Percentiles rank a stretch among this genome's conserved stretches.
Conservation (phyloP, 2,888 invertebrate genomes). For the Perizoma flavofasciatum region DNA sequence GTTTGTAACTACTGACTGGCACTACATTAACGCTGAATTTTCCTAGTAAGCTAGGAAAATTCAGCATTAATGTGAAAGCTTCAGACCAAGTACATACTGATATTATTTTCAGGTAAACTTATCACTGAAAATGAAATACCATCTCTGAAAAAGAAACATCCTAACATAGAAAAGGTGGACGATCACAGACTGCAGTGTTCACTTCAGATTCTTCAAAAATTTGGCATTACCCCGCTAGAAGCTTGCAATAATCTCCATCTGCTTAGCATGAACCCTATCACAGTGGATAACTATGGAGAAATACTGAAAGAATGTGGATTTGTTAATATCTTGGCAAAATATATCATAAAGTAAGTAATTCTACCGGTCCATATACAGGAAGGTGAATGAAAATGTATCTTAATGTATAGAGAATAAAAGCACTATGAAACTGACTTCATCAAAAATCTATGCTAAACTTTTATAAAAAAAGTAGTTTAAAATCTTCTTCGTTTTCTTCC, state of each 20-base stretch:
- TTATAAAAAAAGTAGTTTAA: no score
- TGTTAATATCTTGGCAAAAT: conserved; percentile 63
- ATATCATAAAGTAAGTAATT: conserved; percentile 65
- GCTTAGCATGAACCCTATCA: conserved; percentile 81
- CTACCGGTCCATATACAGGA: no score
- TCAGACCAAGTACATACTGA: no score
- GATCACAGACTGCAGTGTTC: conserved; percentile 59
- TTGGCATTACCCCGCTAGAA: conserved; percentile 76
- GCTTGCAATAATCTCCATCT: conserved; percentile 82
- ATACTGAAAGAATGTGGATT: conserved; percentile 86
- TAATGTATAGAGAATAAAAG: no score
- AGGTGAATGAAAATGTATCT: no score
- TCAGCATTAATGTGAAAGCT: no score
- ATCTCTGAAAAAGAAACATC: conserved; percentile 61
- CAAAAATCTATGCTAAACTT: no score
- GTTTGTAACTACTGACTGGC: no score
- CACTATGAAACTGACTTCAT: no score
- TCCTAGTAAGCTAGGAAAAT: no score
- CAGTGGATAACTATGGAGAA: conserved; percentile 85
- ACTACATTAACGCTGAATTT: no score
- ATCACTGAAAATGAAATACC: conserved; percentile 48
- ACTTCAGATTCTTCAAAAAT: conserved; percentile 64
- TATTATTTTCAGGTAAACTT: conserved; percentile 51
- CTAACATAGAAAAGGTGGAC: conserved; percentile 60
- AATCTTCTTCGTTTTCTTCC: no score